A percentile compares a stretch with the other conserved stretches of the same genome.
phyloP scores from a whole-genome alignment of 1,140 invertebrate species.

The Procambarus clarkii region DNA sequence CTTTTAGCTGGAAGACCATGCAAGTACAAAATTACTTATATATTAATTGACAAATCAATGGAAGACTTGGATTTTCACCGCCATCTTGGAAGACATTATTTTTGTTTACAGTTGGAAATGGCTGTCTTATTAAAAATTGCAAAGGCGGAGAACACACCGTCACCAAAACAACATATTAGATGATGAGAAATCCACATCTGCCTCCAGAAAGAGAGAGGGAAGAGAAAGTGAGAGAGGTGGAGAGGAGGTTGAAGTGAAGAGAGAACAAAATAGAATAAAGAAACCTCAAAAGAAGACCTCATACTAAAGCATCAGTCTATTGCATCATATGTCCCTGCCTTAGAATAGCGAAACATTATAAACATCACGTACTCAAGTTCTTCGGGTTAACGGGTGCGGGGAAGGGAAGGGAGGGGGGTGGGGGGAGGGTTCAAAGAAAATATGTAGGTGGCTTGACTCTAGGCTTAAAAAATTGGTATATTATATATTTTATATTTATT shows the following conservation, averaged over 20 bases:
- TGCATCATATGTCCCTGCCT: conserved; percentile 62
- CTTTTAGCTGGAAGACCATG: no score
- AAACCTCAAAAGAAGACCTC: conserved; percentile 14
- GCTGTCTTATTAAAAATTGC: no score
- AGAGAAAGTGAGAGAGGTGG: background rate
- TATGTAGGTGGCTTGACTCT: background rate
- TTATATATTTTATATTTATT: background rate
- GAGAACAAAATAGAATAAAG: background rate
- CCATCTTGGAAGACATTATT: no score
- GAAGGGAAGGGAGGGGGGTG: background rate
- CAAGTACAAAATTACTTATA: no score
- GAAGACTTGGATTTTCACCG: no score
- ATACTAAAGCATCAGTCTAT: conserved; percentile 53
- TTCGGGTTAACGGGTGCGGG: background rate
- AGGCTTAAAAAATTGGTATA: conserved; percentile 1
- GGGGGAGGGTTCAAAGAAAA: background rate
- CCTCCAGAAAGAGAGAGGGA: conserved; percentile 5
- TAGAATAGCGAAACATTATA: background rate
- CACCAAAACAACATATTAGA: no score
- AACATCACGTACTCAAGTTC: background rate
- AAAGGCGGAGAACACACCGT: no score
- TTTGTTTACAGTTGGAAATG: no score
- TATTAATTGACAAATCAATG: no score
- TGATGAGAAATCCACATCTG: background rate
- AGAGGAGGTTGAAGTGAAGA: background rate